Evolutionary conservation across 2,797 vertebrate species (phyloP).

Genomic region (Coracias cyanogaster): DNA sequence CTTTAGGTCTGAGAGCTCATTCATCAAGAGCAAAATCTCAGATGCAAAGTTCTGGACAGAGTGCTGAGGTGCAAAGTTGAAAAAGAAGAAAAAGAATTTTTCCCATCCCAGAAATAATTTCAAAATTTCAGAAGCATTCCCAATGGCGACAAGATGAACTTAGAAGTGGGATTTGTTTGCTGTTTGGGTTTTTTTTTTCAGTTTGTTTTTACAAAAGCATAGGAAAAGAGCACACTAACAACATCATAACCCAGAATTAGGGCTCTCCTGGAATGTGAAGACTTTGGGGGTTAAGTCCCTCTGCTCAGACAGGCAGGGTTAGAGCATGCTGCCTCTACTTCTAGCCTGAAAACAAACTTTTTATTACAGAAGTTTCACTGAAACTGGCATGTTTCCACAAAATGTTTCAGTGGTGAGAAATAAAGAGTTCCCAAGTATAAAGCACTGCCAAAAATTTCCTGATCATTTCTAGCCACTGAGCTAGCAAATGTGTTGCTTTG

Average conservation of each 20-base stretch:
- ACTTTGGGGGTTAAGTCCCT: constrained; percentile 21
- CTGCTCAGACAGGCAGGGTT: not conserved
- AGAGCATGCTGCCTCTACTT: not conserved
- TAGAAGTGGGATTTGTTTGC: not conserved
- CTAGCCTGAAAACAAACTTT: constrained; percentile 33
- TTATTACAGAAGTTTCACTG: constrained; percentile 36
- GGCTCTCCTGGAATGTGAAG: not conserved
- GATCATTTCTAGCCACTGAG: not conserved
- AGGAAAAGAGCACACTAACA: not conserved
- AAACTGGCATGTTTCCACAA: constrained; percentile 55
- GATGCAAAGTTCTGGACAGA: constrained; percentile 29
- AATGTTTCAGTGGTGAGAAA: constrained; percentile 54
- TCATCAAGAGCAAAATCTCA: constrained; percentile 49
- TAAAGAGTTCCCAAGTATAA: constrained; percentile 29
- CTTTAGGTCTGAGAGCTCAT: constrained; percentile 37
- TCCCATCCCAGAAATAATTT: constrained; percentile 29
- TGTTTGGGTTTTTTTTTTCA: not conserved
- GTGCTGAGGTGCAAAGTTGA: constrained; percentile 38
- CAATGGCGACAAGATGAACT: not conserved
- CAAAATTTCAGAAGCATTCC: not conserved
- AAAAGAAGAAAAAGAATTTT: constrained; percentile 29
- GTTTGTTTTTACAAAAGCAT: not conserved
- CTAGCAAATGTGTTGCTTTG: constrained; percentile 1
- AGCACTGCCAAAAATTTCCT: constrained; percentile 15
- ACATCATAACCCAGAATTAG: not conserved